Base-by-base conservation (phyloP, 2,888 invertebrate species). In the Margaritifera margaritifera region DNA sequence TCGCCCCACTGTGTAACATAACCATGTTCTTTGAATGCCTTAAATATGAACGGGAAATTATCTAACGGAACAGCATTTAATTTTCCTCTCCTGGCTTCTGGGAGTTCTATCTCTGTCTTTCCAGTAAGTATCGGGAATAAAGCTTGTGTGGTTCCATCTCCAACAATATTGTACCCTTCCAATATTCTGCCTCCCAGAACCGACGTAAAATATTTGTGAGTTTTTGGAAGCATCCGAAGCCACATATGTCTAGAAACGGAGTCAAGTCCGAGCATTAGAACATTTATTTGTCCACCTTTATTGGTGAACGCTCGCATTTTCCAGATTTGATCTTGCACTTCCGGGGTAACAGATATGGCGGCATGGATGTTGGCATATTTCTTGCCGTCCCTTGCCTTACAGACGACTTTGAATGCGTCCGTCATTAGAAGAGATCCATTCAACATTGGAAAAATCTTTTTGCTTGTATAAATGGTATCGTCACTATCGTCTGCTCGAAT, bases 51-150 rank as follows among this genome's bases (percentile, higher is more conserved):
- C 0, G 96, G 96, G 50, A 75, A 66, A 0, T 92, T 91, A 87
- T 97, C 93, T 0, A 97, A 93, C 62, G 91, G 92, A 20, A 91
- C 89, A 0, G 94, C 93, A 58, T 55, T 91, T 88, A 87, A 93
- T 92, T 60, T 93, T 91, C 89, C 94, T 94, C 76, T 66, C 27
- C 96, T 92, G 0, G 95, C 94, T 84, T 97, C 96, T 0, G 96
- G 96, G 60, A 96, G 88, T 87, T 97, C 97, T n/a, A 95, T 89
- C 88, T 97, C 97, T 11, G 90, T 91, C 75, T 89, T 88, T 4
- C 97, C 96, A 0, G 96, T 96, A 1, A 97, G 90, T 71, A 97
- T 94, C 0, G 97, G 97, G 78, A 96, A 95, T 52, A 97, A 88
- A 0, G 96, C 96, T 71, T 89, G 89, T 2, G 90, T 89, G 1